Base-by-base conservation (phyloP, 2,888 invertebrate species). In the Catocala sponsa region DNA sequence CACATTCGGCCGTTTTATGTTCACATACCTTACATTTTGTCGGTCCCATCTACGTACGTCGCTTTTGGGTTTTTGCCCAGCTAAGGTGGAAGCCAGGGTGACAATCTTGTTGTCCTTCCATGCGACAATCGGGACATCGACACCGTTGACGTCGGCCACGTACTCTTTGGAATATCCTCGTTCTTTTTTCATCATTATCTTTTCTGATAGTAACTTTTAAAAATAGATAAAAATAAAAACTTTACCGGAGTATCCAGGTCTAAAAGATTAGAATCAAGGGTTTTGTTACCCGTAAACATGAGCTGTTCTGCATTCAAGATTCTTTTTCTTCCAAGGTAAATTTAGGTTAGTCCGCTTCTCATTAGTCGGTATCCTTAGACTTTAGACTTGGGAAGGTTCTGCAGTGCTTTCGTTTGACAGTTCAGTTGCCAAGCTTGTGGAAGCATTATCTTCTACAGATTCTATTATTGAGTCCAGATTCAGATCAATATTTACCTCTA, bases 141-240 rank as follows among this genome's bases (percentile, higher is more conserved):
- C 33, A 4, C 54, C 59, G 5, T 59, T 41, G 5, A 59, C 33
- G 10, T 42, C 33, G 6, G 48, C 59, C 6, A 59, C 59, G n/a
- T 53, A 33, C 33, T 59, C 59, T 42, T 42, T 42, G 6, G 41
- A 48, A 48, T 53, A 32, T 0, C 59, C 54, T 38, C 4, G 25
- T 52, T 35, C n/a, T 55, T 59, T 35, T 59, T 59, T 49, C 35
- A 44, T 13, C 11, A 13, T 4, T 2, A 4, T 6, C 25, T 59
- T 59, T 15, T 59, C 38, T 9, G 15, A 2, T 35, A 7, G n/a
- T n/a, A 59, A 15, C 25, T 59, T 70, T 32, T 48, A 70, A 44
- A 59, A 70, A 72, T 0, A 74, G 52, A 13, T 65, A 63, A n/a
- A 70, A 67, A 52, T n/a, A 72, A 74, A 48, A 72, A 67, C 62